phyloP scores from a whole-genome alignment of 2,888 invertebrate genomes.

The Phyllotreta cruciferae region DNA sequence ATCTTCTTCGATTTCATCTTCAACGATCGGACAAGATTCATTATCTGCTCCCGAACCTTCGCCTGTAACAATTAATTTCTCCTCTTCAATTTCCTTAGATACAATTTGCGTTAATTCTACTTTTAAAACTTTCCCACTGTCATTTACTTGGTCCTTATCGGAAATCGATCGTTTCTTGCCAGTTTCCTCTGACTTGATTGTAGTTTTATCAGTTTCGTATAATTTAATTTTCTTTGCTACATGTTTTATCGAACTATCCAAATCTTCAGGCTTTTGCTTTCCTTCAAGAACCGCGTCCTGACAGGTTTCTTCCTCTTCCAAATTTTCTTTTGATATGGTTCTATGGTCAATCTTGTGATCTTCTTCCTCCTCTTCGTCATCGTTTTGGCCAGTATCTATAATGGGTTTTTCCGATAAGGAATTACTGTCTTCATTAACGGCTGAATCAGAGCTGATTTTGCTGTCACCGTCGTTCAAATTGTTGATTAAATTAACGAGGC shows the following conservation, averaged over 20 bases:
- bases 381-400: constrained; percentile 63
- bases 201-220: constrained; percentile 44
- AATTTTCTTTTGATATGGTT: constrained; percentile 21
- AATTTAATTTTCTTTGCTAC: no score
- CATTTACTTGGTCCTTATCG: constrained; percentile 25
- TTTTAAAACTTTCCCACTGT: constrained; percentile 41
- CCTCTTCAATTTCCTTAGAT: constrained; percentile 65
- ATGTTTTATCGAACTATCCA: not conserved
- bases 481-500: constrained; percentile 79
- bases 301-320: constrained; percentile 32
- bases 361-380: constrained; percentile 17
- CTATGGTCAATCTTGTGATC: not conserved
- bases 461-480: constrained; percentile 76
- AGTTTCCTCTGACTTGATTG: constrained; percentile 37
- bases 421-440: constrained; percentile 71
- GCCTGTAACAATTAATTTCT: constrained; percentile 73
- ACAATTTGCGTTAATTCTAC: constrained; percentile 40
- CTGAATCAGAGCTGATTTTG: constrained; percentile 65
- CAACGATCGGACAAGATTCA: constrained; percentile 56
- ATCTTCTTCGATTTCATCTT: constrained; percentile 78
- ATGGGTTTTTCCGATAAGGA: constrained; percentile 65
- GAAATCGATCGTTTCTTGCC: constrained; percentile 27
- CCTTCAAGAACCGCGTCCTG: not conserved
- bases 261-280: not conserved
- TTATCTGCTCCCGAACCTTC: constrained; percentile 74